A percentile compares a stretch with the other conserved stretches of the same genome.
Conservation (phyloP, 2,797 vertebrate species). For the Poecilia picta region DNA sequence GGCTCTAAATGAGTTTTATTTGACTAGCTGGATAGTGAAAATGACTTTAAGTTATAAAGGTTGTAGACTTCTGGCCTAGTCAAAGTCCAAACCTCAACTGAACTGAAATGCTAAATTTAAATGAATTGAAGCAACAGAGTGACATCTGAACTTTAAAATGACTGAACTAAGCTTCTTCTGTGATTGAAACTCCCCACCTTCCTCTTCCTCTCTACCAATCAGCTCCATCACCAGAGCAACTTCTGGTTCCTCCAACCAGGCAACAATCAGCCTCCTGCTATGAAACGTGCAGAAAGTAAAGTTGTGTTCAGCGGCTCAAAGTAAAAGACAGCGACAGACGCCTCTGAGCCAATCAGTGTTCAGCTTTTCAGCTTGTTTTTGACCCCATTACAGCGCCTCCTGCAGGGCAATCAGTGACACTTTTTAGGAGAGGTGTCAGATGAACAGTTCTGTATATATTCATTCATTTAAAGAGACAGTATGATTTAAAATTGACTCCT, state of each 20-base stretch:
- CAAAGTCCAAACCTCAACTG: not conserved
- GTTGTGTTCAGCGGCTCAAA: conserved; percentile 12
- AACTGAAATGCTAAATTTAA: not conserved
- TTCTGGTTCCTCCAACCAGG: conserved; percentile 48
- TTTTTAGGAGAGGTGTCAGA: not conserved
- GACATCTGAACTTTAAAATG: not conserved
- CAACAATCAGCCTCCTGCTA: conserved; percentile 68
- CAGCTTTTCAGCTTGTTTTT: conserved; percentile 12
- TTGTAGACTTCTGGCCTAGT: not conserved
- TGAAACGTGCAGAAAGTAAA: conserved; percentile 7
- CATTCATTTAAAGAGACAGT: not conserved
- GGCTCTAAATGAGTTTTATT: too few species aligned
- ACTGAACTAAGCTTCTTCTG: not conserved
- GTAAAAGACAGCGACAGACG: conserved; percentile 2
- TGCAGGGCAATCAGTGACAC: conserved; percentile 33
- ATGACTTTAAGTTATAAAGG: too few species aligned
- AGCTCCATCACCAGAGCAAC: conserved; percentile 64
- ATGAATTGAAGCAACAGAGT: not conserved
- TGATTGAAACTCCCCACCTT: not conserved
- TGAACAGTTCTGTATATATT: not conserved
- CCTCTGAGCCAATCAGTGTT: conserved; percentile 43
- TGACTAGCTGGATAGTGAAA: too few species aligned
- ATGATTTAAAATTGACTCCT: not conserved
- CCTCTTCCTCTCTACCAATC: conserved; percentile 36
- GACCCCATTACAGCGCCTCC: conserved; percentile 26